These are phyloP conservation scores for Agapornis canus DNA, from an alignment of 2,797 vertebrate species.

Conservation along the genomic window DNA sequence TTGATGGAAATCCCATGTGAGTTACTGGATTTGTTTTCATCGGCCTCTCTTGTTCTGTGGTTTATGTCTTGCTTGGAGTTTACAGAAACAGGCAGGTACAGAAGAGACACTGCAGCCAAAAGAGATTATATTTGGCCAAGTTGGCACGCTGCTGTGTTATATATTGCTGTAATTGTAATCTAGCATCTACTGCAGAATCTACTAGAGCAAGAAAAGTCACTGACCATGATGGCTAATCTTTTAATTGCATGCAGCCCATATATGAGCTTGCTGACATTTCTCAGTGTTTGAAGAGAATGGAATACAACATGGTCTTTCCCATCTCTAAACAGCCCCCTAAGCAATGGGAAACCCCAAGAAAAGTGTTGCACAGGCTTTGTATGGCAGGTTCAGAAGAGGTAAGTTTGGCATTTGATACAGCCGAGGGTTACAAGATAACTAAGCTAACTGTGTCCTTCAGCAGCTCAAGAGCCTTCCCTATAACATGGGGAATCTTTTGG, in stretches of 20 bases:
- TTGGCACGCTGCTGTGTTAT: neutral
- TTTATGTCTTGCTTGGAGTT: neutral
- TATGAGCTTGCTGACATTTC: neutral
- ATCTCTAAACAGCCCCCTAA: neutral
- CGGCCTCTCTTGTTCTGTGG: neutral
- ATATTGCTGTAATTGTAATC: neutral
- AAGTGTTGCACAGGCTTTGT: neutral
- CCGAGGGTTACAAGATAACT: rapidly evolving
- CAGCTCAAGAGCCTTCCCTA: neutral
- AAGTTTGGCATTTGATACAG: neutral
- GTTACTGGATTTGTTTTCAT: neutral
- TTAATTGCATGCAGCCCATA: neutral
- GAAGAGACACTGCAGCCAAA: neutral
- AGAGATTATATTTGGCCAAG: neutral
- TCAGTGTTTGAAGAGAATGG: neutral
- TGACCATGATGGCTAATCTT: neutral
- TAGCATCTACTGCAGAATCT: neutral
- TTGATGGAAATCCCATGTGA: neutral
- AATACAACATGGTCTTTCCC: neutral
- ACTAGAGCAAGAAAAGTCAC: neutral
- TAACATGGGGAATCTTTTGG: neutral
- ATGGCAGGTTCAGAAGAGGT: neutral
- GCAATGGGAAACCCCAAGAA: neutral
- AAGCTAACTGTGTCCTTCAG: neutral
- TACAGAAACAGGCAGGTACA: neutral